phyloP scores from a whole-genome alignment of 2,113 vertebrate species.

The Grus americana region DNA sequence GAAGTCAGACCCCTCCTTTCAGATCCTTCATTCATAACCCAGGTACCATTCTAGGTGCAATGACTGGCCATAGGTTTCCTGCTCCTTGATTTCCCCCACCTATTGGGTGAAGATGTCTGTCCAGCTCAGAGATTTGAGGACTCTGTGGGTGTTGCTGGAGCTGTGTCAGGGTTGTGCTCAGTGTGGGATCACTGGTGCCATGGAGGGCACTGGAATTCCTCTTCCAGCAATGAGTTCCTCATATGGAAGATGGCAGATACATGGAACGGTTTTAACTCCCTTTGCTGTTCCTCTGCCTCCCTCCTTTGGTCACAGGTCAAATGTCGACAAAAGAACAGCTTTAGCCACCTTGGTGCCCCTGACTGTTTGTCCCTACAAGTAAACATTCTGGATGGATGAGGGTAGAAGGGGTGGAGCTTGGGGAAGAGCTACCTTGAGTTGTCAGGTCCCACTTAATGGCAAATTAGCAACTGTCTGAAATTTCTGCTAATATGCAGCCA shows the following conservation, averaged over 20 bases:
- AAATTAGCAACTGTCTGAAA: not conserved
- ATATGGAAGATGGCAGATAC: not conserved
- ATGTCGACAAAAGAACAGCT: rapidly evolving
- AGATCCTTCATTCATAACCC: not conserved
- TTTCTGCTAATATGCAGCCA: not conserved
- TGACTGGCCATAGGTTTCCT: not conserved
- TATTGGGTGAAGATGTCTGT: not conserved
- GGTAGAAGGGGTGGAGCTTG: not conserved
- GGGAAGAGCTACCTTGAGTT: not conserved
- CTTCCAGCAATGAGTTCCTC: not conserved
- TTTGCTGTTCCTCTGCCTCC: not conserved
- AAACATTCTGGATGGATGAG: not conserved
- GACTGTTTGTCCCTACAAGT: not conserved
- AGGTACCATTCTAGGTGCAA: not conserved
- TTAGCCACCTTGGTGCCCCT: not conserved
- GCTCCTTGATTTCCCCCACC: not conserved
- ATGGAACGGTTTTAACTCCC: not conserved
- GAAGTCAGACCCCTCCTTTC: not conserved
- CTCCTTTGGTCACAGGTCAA: not conserved
- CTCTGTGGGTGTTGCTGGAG: not conserved
- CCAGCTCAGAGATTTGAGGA: not conserved
- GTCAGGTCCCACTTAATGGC: not conserved
- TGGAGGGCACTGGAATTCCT: not conserved
- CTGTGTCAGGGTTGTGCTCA: not conserved
- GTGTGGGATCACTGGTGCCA: not conserved